Conservation (phyloP, 2,888 invertebrate species). For the Cybosia mesomella region DNA sequence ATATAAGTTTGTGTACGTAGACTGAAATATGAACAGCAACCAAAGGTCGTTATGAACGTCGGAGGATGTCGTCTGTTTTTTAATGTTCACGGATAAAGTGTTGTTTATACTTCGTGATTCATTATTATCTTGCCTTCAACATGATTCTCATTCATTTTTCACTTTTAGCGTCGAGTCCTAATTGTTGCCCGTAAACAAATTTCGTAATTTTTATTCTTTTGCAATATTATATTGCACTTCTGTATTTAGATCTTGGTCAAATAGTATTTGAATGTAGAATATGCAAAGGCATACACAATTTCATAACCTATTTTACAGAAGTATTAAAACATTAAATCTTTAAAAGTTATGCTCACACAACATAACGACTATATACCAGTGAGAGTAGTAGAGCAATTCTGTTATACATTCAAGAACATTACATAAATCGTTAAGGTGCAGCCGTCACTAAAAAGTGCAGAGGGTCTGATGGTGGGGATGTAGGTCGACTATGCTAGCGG, state of each 20-base stretch:
- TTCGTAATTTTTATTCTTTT: neutral
- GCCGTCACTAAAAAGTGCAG: constrained; percentile 36
- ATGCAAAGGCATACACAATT: neutral
- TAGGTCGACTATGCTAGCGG: constrained; percentile 69
- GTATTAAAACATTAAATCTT: neutral
- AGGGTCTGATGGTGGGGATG: constrained; percentile 64
- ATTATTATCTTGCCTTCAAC: constrained; percentile 40
- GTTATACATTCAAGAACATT: constrained; percentile 12
- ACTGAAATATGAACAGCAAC: constrained; percentile 16
- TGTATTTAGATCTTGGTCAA: neutral
- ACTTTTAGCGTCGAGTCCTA: constrained; percentile 21
- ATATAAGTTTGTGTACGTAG: constrained; percentile 2
- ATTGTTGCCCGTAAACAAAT: constrained; percentile 1
- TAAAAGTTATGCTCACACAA: neutral
- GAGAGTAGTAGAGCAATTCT: constrained; percentile 10
- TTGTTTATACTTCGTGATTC: constrained; percentile 48
- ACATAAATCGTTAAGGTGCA: constrained; percentile 29
- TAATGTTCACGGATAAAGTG: constrained; percentile 36
- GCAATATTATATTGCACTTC: neutral
- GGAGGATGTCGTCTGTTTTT: constrained; percentile 38
- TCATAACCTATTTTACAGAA: neutral
- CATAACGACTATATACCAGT: neutral
- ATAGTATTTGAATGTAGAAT: neutral
- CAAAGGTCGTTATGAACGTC: constrained; percentile 28
- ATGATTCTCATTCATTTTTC: constrained; percentile 46